Evolutionary conservation across 2,113 vertebrate species (phyloP), one percentile per base, ranked within the genome.

Genomic region (Tretioscincus oriximinensis): DNA sequence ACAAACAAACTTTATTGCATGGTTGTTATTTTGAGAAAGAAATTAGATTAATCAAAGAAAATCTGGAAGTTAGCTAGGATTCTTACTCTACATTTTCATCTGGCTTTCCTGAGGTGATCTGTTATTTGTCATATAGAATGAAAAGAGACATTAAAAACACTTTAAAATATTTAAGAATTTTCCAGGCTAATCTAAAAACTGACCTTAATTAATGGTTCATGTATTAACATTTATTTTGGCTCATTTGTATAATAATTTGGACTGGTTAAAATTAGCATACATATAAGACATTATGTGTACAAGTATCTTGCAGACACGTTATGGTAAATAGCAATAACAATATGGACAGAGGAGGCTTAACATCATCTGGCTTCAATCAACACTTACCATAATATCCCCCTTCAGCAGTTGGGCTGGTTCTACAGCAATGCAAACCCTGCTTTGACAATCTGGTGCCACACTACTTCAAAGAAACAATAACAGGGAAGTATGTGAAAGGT

Each of bases 401-500:
- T 99, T 99, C 74, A 99, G 93, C 60, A 98, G 96, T 92, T 99
- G 98, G 10, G 97, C 98, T 7, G 98, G 98, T 80, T 98, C 97
- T 31, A 99, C 88, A 54, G 89, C 94, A 67, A 99, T 97, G 89
- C 92, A 96, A 83, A 98, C 89, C 75, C 93, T 93, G 91, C 93
- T 96, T 81, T 95, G 95, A 90, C 96, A 96, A 80, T 96, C 95
- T 54, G 95, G 88, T 68, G 95, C 95, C 20, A 98, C 73, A 1
- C 95, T 96, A 93, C 97, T 98, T 89, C 47, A 80, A 88, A 4
- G 79, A n/a, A 22, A 76, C 81, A 86, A 88, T 73, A 16, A 41
- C 21, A 0, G 68, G 24, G 54, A 60, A 49, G 1, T 26, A 64
- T 45, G 0, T 0, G 7, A 60, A 1, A 1, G 1, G 65, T 1